These are phyloP conservation scores for Tribolium madens DNA, from an alignment of 1,140 invertebrate species.

Conservation along the genomic window DNA sequence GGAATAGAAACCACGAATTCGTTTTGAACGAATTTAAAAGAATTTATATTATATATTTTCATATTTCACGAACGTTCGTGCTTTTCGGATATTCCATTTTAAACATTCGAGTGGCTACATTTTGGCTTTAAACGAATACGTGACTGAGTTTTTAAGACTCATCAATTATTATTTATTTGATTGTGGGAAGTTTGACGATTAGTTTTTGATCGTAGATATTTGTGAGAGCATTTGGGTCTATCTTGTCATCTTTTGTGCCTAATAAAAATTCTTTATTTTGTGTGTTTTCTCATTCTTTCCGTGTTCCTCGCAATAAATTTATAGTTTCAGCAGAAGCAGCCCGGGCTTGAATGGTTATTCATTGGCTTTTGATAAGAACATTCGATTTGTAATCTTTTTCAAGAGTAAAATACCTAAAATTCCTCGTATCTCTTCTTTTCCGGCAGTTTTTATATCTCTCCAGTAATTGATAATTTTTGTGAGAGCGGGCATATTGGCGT, in stretches of 20 bases:
- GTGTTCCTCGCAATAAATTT: slow-evolving; percentile 33
- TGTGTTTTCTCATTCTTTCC: slow-evolving; percentile 16
- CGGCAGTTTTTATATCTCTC: neutral
- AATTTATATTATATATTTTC: slow-evolving; percentile 35
- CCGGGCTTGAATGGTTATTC: slow-evolving; percentile 44
- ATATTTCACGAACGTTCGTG: slow-evolving; percentile 5
- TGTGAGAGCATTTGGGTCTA: neutral
- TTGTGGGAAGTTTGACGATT: neutral
- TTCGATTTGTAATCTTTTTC: slow-evolving; percentile 27
- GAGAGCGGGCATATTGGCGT: neutral
- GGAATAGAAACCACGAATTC: neutral
- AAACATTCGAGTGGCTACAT: slow-evolving; percentile 18
- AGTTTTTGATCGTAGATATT: neutral
- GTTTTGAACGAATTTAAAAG: neutral
- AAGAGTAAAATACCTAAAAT: neutral
- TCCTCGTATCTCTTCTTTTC: slow-evolving; percentile 23
- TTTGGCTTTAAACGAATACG: slow-evolving; percentile 22
- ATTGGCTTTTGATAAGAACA: slow-evolving; percentile 45
- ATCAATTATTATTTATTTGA: slow-evolving; percentile 22
- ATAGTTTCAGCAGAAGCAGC: slow-evolving; percentile 21
- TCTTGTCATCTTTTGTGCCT: slow-evolving; percentile 3
- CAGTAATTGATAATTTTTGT: slow-evolving; percentile 15
- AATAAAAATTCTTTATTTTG: slow-evolving; percentile 39
- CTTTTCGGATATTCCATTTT: slow-evolving; percentile 23
- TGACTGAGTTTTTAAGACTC: slow-evolving; percentile 3